These are phyloP conservation scores for Scalopus aquaticus DNA, from an alignment of 2,113 vertebrate genomes.

Conservation along the genomic window DNA sequence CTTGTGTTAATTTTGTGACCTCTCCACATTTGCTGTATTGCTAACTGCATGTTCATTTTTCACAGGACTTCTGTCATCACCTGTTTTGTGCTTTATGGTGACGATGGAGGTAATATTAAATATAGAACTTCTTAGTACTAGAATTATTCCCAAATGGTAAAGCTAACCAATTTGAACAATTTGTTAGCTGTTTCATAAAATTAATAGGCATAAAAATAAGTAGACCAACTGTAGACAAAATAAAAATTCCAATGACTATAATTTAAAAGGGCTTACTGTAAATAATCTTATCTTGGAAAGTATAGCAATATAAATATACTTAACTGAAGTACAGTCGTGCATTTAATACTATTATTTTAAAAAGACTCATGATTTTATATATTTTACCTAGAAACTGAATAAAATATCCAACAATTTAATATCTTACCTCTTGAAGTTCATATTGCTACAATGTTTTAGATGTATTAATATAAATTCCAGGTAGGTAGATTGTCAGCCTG, in stretches of 20 bases:
- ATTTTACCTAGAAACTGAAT: background rate
- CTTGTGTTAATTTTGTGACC: background rate
- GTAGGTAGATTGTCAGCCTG: background rate
- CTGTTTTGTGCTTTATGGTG: background rate
- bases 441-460: conserved; percentile 10
- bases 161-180: background rate
- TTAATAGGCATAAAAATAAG: background rate
- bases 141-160: background rate
- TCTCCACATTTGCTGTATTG: background rate
- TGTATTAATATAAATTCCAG: background rate
- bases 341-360: conserved; percentile 6
- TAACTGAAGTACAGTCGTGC: background rate
- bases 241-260: background rate
- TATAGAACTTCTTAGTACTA: background rate
- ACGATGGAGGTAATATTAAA: background rate
- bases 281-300: background rate
- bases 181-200: conserved; percentile 26
- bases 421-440: background rate
- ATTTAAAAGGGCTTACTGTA: background rate
- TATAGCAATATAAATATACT: background rate
- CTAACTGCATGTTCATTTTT: conserved; percentile 21
- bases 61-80: background rate
- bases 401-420: conserved; percentile 22
- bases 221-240: background rate
- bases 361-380: background rate